A percentile compares a stretch with the other conserved stretches of the same genome.
phyloP scores from a whole-genome alignment of 2,113 vertebrate genomes.

The Dendrocopos noguchii region DNA sequence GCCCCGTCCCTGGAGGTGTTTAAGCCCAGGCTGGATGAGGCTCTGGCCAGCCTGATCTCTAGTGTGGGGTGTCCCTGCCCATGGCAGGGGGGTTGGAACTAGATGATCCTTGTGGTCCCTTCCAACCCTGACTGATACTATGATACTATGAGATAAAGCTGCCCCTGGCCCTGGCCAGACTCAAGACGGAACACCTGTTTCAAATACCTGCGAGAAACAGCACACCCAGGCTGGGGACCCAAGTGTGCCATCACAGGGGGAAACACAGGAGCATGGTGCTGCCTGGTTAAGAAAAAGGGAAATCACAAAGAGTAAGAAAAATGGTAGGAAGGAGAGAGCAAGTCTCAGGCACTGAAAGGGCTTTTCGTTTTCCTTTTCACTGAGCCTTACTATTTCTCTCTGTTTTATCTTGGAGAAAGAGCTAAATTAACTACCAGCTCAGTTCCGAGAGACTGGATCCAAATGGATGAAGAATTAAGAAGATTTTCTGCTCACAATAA shows the following conservation, averaged over 20 bases:
- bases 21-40: no score
- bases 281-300: neutral
- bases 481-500: slow-evolving; percentile 56
- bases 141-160: neutral
- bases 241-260: neutral
- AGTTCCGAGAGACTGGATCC: slow-evolving; percentile 40
- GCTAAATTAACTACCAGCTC: slow-evolving; percentile 48
- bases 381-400: neutral
- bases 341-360: neutral
- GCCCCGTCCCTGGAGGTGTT: no score
- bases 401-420: slow-evolving; percentile 23
- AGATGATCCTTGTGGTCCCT: no score
- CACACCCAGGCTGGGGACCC: neutral
- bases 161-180: neutral
- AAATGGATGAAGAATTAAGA: slow-evolving; percentile 62
- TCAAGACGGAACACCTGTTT: neutral
- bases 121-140: no score
- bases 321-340: neutral
- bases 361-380: neutral
- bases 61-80: no score
- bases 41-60: no score
- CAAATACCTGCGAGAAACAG: neutral
- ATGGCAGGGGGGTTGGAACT: no score
- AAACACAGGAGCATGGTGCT: rapidly evolving
- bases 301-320: neutral